Base-by-base conservation (phyloP, 2,113 vertebrate species). In the Otis tarda region DNA sequence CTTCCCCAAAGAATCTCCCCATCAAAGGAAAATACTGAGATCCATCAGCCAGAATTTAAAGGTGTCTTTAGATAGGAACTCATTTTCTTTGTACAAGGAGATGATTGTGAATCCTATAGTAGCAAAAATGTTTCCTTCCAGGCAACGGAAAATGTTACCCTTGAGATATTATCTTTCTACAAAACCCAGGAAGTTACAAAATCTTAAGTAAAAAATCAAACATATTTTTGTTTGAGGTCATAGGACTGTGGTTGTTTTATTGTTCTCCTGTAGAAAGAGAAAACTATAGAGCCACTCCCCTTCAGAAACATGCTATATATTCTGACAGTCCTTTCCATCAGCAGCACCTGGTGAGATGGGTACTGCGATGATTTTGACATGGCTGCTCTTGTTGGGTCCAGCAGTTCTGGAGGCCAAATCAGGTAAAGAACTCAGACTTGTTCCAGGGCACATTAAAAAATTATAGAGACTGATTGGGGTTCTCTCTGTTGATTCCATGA, bases 171-270 rank as follows among this genome's bases (percentile, higher is more conserved):
- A 68, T 71, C 89, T 78, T 93, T 82, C 70, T 64, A 57, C 35
- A 91, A 87, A 89, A 49, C 47, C 81, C 90, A 91, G 90, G 92
- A 95, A 93, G 95, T 95, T 95, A 74, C 90, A 89, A 94, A 95
- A 94, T 61, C 63, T 61, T 91, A 60, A 93, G 79, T 49, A 87
- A 87, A 89, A 73, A 87, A 91, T 82, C 87, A 97, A 95, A 76
- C 31, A 41, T 30, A 30, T 91, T 74, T 92, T 94, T 78, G 5
- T 91, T 95, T 89, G 65, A 64, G 69, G 59, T 71, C 8, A 90
- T 28, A 79, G 71, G 64, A 33, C 27, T 69, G 31, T 73, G 41
- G 28, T 70, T 30, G 35, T 15, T 80, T 90, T 68, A 90, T 91
- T 78, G 15, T 84, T 89, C 70, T 56, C 2, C 49, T 78, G 57